A percentile compares a stretch with the other conserved stretches of the same genome.
phyloP scores from a whole-genome alignment of 2,113 vertebrate species.

The Pachypanchax playfairii region DNA sequence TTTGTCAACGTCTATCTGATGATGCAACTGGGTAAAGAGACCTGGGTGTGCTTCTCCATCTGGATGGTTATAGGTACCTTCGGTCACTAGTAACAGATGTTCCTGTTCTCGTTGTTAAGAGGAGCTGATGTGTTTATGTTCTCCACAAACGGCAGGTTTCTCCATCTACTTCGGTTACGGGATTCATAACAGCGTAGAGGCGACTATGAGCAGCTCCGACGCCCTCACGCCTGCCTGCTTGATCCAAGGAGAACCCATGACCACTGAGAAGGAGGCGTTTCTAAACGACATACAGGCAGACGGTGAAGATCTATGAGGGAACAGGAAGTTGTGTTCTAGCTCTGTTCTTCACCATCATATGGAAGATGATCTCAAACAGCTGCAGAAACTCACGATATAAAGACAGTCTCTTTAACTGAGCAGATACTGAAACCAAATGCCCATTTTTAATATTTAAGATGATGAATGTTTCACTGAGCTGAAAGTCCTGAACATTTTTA shows the following conservation, averaged over 20 bases:
- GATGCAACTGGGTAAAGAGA: constrained; percentile 92
- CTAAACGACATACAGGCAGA: constrained; percentile 13
- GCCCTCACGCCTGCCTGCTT: constrained; percentile 70
- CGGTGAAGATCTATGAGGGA: constrained; percentile 50
- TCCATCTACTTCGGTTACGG: constrained; percentile 91
- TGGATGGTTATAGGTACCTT: constrained; percentile 90
- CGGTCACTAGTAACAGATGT: not conserved
- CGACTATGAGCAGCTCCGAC: constrained; percentile 60
- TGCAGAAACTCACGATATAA: too few relatives aligned
- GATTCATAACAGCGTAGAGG: constrained; percentile 88
- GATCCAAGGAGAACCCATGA: constrained; percentile 37
- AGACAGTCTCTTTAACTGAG: too few relatives aligned
- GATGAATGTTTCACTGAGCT: not conserved
- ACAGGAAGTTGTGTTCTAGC: not conserved
- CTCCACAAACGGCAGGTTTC: constrained; percentile 78
- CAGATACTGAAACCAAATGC: too few relatives aligned
- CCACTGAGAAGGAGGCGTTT: constrained; percentile 66
- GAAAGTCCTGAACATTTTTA: not conserved
- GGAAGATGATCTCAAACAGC: too few relatives aligned
- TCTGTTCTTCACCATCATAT: too few relatives aligned
- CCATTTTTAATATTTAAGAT: not conserved
- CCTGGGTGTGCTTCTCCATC: constrained; percentile 90
- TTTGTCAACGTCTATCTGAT: constrained; percentile 96
- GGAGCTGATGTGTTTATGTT: not conserved
- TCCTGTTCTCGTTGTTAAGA: accelerated